Conservation (phyloP, 2,797 vertebrate species). For the Trematomus bernacchii region DNA sequence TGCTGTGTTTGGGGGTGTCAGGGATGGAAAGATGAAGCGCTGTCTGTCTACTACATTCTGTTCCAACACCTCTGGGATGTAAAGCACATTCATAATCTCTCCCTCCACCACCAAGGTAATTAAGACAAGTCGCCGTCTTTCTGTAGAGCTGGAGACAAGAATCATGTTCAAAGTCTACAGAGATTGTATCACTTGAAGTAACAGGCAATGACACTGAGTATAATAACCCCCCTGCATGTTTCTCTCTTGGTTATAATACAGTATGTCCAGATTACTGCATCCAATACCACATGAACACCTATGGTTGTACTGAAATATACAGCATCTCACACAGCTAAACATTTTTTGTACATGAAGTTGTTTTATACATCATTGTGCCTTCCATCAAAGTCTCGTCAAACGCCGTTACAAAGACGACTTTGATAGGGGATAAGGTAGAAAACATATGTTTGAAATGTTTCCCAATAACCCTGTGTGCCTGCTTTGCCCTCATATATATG, state of each 20-base stretch:
- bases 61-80: slow-evolving; percentile 75
- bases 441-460: slow-evolving; percentile 72
- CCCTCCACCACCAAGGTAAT: slow-evolving; percentile 64
- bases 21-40: slow-evolving; percentile 59
- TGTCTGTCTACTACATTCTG: slow-evolving; percentile 78
- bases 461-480: slow-evolving; percentile 58
- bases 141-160: slow-evolving; percentile 69
- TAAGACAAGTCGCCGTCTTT: slow-evolving; percentile 74
- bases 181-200: slow-evolving; percentile 72
- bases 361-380: slow-evolving; percentile 87
- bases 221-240: slow-evolving; percentile 45
- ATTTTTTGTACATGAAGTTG: slow-evolving; percentile 85
- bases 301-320: slow-evolving; percentile 84
- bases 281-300: slow-evolving; percentile 74
- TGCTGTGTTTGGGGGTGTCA: slow-evolving; percentile 71
- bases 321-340: slow-evolving; percentile 89
- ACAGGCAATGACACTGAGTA: slow-evolving; percentile 62
- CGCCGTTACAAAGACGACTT: slow-evolving; percentile 85
- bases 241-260: slow-evolving; percentile 66
- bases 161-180: slow-evolving; percentile 64
- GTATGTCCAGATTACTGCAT: slow-evolving; percentile 74
- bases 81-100: slow-evolving; percentile 76
- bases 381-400: slow-evolving; percentile 87
- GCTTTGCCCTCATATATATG: slow-evolving; percentile 56
- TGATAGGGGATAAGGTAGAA: slow-evolving; percentile 83